Conservation (phyloP, 2,797 vertebrate genomes). For the Stomatorhinus walkeri region DNA sequence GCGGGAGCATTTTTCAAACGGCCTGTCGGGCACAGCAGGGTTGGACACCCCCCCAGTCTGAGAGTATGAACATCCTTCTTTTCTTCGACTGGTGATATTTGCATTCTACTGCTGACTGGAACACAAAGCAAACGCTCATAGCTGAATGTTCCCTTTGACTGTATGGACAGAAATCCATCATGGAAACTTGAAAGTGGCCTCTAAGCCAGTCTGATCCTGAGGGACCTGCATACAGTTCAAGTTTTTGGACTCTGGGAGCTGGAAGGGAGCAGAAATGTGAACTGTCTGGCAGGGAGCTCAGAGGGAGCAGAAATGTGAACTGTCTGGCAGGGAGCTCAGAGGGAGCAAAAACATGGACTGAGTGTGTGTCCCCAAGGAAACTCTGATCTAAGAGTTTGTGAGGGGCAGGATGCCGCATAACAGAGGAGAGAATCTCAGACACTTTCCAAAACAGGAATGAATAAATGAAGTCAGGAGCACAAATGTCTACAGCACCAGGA, state of each 20-base stretch:
- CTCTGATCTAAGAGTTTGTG: neutral
- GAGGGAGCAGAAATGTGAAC: neutral
- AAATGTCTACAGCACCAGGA: neutral
- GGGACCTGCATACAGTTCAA: neutral
- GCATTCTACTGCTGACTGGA: neutral
- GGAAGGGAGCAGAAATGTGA: neutral
- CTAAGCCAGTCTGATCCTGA: neutral
- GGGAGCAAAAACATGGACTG: neutral
- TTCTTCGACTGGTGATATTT: neutral
- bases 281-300: neutral
- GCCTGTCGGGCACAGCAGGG: neutral
- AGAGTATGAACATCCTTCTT: neutral
- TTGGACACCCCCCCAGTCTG: constrained; percentile 14
- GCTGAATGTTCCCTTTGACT: neutral
- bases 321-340: neutral
- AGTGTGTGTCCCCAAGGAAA: neutral
- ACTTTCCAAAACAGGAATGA: neutral
- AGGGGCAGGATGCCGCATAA: neutral
- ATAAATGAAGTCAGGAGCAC: neutral
- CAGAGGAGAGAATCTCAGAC: neutral
- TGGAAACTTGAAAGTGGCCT: neutral
- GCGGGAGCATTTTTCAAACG: neutral
- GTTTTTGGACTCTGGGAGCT: neutral
- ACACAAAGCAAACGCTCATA: neutral
- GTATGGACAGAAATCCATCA: neutral